Base-by-base conservation (phyloP, 2,113 vertebrate species). In the Polyodon spathula region DNA sequence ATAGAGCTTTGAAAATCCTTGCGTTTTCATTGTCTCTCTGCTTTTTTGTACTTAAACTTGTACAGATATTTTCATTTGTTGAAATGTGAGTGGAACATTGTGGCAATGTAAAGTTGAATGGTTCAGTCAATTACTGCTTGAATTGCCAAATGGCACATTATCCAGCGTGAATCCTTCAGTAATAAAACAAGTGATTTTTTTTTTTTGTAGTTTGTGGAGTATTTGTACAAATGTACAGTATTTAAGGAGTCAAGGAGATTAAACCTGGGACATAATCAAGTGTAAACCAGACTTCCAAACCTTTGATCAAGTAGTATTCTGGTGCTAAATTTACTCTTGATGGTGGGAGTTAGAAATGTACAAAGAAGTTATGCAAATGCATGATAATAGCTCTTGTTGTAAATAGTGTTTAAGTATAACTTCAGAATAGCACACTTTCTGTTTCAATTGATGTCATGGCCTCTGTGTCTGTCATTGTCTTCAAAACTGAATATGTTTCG, bases 51-150 rank as follows among this genome's bases (percentile, higher is more conserved):
- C 83, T 87, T 82, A 87, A 85, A 81, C 84, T 82, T 88, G 82
- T 87, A 87, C 84, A n/a, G n/a, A 89, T 90, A 89, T 91, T 87
- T 91, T 89, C 89, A 87, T 87, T 80, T 88, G 80, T 91, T 86
- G 80, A 88, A 86, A 86, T 81, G 84, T 83, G 70, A 79, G 82
- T 87, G 78, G 78, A 86, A 79, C 73, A 84, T 82, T 88, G 78
- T 80, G 82, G 91, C 88, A 83, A 83, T 89, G 87, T 88, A 79
- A 88, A 89, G 86, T 85, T 0, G 73, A 84, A 78, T 77, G 78
- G 73, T 46, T 48, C 52, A 65, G 7, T 40, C 46, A 17, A 9
- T 54, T 54, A 52, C 37, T 37, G 16, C 42, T 56, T 40, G 53
- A 44, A 59, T 40, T 54, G 71, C 78, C 71, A 70, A 76, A 80